Percentiles rank a stretch among this genome's conserved stretches.
Conservation (phyloP, 2,888 invertebrate genomes). For the Stenichneumon culpator region DNA sequence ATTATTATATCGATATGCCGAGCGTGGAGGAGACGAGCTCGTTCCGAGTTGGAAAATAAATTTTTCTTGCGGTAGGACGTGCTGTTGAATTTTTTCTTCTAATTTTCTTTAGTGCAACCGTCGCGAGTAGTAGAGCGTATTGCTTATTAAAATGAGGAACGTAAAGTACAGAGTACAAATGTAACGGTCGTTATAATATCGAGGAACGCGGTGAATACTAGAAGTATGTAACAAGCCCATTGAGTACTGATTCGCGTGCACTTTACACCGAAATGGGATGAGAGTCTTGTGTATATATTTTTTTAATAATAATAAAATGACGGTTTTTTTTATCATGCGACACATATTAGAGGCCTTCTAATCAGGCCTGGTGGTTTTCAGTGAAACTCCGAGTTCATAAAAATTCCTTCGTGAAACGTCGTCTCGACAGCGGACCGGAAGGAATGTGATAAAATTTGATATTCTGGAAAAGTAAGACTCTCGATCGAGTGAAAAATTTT, state of each 20-base stretch:
- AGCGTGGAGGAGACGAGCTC: slow-evolving; percentile 38
- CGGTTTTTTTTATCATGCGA: not conserved
- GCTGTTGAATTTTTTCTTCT: not conserved
- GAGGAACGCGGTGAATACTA: not conserved
- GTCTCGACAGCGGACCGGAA: not conserved
- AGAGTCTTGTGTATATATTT: not conserved
- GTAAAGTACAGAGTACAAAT: slow-evolving; percentile 6
- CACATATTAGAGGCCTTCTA: not conserved
- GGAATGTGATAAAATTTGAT: not conserved
- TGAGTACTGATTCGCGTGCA: not conserved
- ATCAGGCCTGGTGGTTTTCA: not conserved
- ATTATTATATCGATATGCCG: slow-evolving; percentile 44
- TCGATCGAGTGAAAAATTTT: not conserved
- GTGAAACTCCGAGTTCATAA: not conserved
- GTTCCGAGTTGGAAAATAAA: not conserved
- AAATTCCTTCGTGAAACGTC: not conserved
- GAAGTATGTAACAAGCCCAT: not conserved
- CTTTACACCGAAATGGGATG: not conserved
- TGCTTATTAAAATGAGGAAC: slow-evolving; percentile 24
- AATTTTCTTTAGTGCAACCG: not conserved
- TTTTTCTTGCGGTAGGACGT: slow-evolving; percentile 13
- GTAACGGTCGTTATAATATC: slow-evolving; percentile 2
- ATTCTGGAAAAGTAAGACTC: not conserved
- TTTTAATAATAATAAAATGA: not conserved
- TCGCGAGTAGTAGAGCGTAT: slow-evolving; percentile 28